Evolutionary conservation across 1,140 invertebrate species (phyloP).

Genomic region (Panonychus citri): DNA sequence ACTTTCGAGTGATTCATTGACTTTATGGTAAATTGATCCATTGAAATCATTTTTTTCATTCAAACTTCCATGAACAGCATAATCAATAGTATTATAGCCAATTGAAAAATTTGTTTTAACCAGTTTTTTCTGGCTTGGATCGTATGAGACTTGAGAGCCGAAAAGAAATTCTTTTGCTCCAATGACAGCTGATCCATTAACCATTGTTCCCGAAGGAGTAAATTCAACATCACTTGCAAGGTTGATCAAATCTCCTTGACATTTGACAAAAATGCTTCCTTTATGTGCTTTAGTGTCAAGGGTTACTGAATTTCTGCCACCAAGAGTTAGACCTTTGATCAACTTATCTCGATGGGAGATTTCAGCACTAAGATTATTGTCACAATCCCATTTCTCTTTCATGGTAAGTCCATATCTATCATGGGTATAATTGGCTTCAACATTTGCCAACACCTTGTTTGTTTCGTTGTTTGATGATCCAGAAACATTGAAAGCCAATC

Average conservation of each 20-base stretch:
- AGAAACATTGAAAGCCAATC: slow-evolving; percentile 72
- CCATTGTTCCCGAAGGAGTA: slow-evolving; percentile 54
- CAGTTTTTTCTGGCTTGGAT: slow-evolving; percentile 53
- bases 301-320: slow-evolving; percentile 71
- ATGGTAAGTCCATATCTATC: slow-evolving; percentile 82
- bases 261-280: slow-evolving; percentile 65
- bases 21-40: slow-evolving; percentile 77
- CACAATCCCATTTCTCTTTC: slow-evolving; percentile 96
- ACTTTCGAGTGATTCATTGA: slow-evolving; percentile 58
- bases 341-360: slow-evolving; percentile 72
- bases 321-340: slow-evolving; percentile 61
- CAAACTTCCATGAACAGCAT: slow-evolving; percentile 58
- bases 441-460: slow-evolving; percentile 65
- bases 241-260: slow-evolving; percentile 58
- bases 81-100: slow-evolving; percentile 66
- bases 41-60: slow-evolving; percentile 67
- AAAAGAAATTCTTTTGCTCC: slow-evolving; percentile 26
- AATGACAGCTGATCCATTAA: slow-evolving; percentile 56
- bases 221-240: slow-evolving; percentile 72
- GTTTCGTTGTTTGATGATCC: slow-evolving; percentile 70
- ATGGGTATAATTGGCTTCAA: slow-evolving; percentile 85
- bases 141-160: slow-evolving; percentile 41
- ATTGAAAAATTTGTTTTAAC: slow-evolving; percentile 83
- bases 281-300: slow-evolving; percentile 76
- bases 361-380: slow-evolving; percentile 80